Conservation (phyloP, 2,113 vertebrate genomes). For the Psettodes erumei region DNA sequence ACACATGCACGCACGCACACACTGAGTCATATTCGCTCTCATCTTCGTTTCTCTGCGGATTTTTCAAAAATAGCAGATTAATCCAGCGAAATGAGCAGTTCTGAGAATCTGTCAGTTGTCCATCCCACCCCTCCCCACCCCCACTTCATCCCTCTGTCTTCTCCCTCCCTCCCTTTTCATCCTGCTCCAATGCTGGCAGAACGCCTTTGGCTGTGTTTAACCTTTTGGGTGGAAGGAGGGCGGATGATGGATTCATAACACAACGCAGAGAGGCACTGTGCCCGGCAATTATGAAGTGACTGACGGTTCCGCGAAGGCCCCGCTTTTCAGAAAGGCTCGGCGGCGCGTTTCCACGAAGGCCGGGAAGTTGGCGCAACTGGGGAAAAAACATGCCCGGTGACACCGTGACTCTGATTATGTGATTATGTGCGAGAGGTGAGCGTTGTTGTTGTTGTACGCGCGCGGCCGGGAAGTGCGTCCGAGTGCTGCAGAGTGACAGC, state of each 20-base stretch:
- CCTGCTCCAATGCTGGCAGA: constrained; percentile 32
- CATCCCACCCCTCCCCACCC: constrained; percentile 32
- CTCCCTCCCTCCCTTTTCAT: constrained; percentile 44
- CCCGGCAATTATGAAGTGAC: constrained; percentile 30
- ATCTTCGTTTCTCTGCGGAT: constrained; percentile 71
- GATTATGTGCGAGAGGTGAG: constrained; percentile 15
- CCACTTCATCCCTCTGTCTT: constrained; percentile 40
- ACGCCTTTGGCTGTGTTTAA: constrained; percentile 51
- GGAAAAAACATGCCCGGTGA: constrained; percentile 25
- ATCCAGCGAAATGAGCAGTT: constrained; percentile 75
- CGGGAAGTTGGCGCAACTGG: constrained; percentile 2
- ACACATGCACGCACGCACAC: constrained; percentile 14
- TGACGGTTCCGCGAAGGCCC: constrained; percentile 46
- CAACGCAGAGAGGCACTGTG: constrained; percentile 11
- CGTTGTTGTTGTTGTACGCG: constrained; percentile 24
- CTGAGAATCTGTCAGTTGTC: constrained; percentile 63
- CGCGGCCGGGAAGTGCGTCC: constrained; percentile 55
- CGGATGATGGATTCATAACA: constrained; percentile 39
- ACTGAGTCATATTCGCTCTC: constrained; percentile 65
- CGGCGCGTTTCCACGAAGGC: constrained; percentile 29
- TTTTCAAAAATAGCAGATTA: constrained; percentile 78
- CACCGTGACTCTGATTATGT: constrained; percentile 22
- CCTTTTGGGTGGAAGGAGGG: constrained; percentile 40
- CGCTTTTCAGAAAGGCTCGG: not conserved
- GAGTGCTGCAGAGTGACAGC: constrained; percentile 29